These are phyloP conservation scores for Malthinus flaveolus DNA, from an alignment of 2,888 invertebrate species.

Conservation along the genomic window DNA sequence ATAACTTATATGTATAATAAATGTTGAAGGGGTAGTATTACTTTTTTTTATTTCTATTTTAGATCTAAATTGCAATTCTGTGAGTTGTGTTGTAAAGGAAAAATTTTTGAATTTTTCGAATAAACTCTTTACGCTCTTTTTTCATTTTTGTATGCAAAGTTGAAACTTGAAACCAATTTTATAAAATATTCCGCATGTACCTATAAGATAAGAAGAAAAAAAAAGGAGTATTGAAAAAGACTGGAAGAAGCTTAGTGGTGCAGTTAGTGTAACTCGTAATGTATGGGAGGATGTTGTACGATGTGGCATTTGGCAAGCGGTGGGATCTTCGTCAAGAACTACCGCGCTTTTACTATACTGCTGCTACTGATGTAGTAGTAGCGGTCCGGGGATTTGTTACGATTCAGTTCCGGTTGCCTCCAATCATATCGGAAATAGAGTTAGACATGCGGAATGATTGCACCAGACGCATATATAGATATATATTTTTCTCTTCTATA, in stretches of 20 bases:
- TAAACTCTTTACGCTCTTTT: not conserved
- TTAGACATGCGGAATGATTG: constrained; percentile 55
- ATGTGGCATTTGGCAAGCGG: constrained; percentile 34
- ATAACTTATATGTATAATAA: constrained; percentile 18
- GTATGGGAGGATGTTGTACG: constrained; percentile 18
- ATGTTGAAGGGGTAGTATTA: not conserved
- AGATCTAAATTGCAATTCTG: no score
- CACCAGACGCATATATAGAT: constrained; percentile 38
- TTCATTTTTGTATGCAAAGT: no score
- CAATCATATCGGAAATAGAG: constrained; percentile 53
- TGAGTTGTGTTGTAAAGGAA: no score
- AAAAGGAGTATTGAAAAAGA: not conserved
- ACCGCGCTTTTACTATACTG: constrained; percentile 3
- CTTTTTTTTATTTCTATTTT: no score
- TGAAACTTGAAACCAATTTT: no score
- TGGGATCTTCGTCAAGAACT: constrained; percentile 30
- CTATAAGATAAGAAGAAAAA: constrained; percentile 5
- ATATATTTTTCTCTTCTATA: no score
- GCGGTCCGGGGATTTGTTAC: constrained; percentile 47
- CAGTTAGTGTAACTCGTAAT: constrained; percentile 14
- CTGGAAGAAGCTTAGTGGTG: constrained; percentile 3
- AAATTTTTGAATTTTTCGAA: not conserved
- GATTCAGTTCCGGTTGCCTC: constrained; percentile 46
- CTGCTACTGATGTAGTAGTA: constrained; percentile 5
- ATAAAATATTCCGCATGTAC: no score